Conservation (phyloP, 2,888 invertebrate species). For the Eledona agricola region DNA sequence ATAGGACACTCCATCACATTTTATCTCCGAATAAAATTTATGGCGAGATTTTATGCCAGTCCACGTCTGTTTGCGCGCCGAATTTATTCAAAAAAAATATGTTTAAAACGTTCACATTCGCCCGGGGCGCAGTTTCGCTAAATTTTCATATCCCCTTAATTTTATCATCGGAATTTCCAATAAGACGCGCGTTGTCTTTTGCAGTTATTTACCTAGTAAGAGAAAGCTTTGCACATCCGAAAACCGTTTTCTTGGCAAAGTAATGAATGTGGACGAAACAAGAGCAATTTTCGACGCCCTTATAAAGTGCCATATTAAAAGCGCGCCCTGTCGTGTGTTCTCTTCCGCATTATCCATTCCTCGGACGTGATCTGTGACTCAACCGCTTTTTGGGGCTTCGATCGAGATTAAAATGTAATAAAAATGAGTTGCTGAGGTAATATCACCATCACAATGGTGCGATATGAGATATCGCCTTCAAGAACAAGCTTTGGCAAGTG, state of each 20-base stretch:
- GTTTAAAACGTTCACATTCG: constrained; percentile 18
- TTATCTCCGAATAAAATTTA: constrained; percentile 28
- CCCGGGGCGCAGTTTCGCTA: constrained; percentile 10
- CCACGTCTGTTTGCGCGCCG: constrained; percentile 29
- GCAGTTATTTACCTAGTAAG: constrained; percentile 13
- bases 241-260: constrained; percentile 14
- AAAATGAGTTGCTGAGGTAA: constrained; percentile 14
- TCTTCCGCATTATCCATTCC: constrained; percentile 28
- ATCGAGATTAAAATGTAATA: constrained; percentile 6
- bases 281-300: constrained; percentile 13
- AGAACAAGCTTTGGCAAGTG: constrained; percentile 23
- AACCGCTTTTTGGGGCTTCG: background rate
- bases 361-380: constrained; percentile 16
- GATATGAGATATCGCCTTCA: constrained; percentile 31
- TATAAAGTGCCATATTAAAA: constrained; percentile 21
- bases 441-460: constrained; percentile 19
- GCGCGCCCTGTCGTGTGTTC: constrained; percentile 10
- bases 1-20: constrained; percentile 19
- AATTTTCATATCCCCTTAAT: constrained; percentile 18
- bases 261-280: constrained; percentile 13
- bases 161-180: constrained; percentile 8
- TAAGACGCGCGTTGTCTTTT: constrained; percentile 4
- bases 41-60: constrained; percentile 18
- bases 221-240: no score
- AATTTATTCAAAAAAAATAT: no score